A percentile compares a stretch with the other conserved stretches of the same genome.
phyloP scores from a whole-genome alignment of 2,888 invertebrate species.

The Cheilosia vulpina region DNA sequence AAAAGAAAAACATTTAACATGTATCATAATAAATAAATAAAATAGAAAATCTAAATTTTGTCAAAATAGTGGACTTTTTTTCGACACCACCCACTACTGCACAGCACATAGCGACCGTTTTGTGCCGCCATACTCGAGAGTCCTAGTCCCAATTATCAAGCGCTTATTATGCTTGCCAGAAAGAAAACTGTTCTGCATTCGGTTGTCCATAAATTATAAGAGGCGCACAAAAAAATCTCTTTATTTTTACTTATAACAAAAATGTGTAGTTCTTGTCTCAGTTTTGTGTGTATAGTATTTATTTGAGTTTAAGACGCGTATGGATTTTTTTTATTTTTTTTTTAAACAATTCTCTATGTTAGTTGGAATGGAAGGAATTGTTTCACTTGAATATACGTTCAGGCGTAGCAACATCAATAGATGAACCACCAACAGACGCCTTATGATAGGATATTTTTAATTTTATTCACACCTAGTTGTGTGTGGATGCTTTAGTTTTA shows the following conservation, averaged over 20 bases:
- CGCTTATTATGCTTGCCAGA: conserved; percentile 21
- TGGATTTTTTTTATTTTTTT: conserved; percentile 6
- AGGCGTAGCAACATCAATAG: background rate
- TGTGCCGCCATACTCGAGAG: conserved; percentile 34
- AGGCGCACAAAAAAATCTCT: conserved; percentile 21
- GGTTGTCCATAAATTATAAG: conserved; percentile 61
- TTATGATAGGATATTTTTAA: conserved; percentile 55
- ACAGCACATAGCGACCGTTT: background rate
- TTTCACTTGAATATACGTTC: background rate
- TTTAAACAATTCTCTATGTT: conserved; percentile 1
- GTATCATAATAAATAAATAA: conserved; percentile 44
- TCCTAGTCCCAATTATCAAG: conserved; percentile 59
- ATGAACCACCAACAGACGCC: conserved; percentile 15
- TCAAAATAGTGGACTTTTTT: conserved; percentile 61
- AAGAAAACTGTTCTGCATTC: conserved; percentile 42
- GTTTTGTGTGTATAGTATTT: background rate
- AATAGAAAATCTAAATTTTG: conserved; percentile 43
- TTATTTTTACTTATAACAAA: conserved; percentile 3
- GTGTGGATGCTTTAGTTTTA: conserved; percentile 64
- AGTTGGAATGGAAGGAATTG: background rate
- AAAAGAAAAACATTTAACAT: conserved; percentile 30
- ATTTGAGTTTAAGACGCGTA: background rate
- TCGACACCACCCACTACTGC: conserved; percentile 59
- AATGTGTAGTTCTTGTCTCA: conserved; percentile 25
- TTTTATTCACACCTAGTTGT: conserved; percentile 62